phyloP scores from a whole-genome alignment of 2,113 vertebrate species.

The Eudorcas thomsonii region DNA sequence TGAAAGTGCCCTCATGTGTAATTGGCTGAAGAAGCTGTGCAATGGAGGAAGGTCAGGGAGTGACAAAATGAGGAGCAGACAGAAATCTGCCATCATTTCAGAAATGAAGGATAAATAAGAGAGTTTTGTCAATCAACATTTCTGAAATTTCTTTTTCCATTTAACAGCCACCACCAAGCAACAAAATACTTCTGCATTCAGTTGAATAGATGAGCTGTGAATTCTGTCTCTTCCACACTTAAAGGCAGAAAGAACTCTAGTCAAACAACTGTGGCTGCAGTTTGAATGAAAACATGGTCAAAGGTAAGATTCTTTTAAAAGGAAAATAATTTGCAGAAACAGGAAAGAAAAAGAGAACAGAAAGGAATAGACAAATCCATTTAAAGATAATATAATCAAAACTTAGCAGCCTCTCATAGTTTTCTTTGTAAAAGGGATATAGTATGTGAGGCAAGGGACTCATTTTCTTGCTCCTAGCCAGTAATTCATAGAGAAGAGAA shows the following conservation, averaged over 20 bases:
- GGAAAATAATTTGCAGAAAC: slow-evolving; percentile 21
- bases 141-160: background rate
- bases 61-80: background rate
- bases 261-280: background rate
- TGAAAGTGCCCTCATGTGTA: background rate
- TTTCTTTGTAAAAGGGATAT: slow-evolving; percentile 33
- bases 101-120: background rate
- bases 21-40: background rate
- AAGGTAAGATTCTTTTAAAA: slow-evolving; percentile 5
- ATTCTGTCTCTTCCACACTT: background rate
- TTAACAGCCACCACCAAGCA: background rate
- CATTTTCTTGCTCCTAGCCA: background rate
- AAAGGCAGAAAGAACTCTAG: background rate
- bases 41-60: background rate
- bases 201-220: slow-evolving; percentile 23
- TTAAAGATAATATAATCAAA: slow-evolving; percentile 36
- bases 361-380: slow-evolving; percentile 16
- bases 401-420: background rate
- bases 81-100: background rate
- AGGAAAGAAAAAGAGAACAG: background rate
- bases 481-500: slow-evolving; percentile 41
- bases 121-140: background rate
- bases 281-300: slow-evolving; percentile 1
- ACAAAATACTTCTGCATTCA: background rate
- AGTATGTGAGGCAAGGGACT: background rate